Conservation (phyloP, 2,888 invertebrate genomes). For the Melieria crassipennis region DNA sequence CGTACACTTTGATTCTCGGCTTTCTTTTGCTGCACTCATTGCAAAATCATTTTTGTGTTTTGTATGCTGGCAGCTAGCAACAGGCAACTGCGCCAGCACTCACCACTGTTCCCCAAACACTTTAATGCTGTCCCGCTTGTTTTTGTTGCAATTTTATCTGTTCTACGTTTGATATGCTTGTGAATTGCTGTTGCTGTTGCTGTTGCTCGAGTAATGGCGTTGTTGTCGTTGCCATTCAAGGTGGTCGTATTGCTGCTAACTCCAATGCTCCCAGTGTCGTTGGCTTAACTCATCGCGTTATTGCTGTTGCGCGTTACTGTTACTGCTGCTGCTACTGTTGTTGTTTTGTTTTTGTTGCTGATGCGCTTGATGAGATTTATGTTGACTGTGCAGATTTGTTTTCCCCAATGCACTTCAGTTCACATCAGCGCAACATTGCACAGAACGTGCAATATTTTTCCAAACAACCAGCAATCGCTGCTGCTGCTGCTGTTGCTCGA, state of each 20-base stretch:
- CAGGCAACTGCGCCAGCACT: no score
- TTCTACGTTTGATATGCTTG: no score
- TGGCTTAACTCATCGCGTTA: conserved; percentile 13
- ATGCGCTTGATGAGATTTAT: conserved; percentile 27
- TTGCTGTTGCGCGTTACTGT: conserved; percentile 25
- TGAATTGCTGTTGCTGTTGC: conserved; percentile 3
- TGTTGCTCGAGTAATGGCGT: neutral
- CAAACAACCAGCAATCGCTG: no score
- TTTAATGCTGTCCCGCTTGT: no score
- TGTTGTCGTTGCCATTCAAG: conserved; percentile 19
- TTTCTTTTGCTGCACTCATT: neutral
- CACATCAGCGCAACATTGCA: no score
- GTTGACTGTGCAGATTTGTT: conserved; percentile 28
- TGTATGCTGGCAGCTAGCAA: neutral
- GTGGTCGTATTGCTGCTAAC: conserved; percentile 23
- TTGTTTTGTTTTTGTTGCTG: conserved; percentile 10
- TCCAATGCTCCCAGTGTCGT: conserved; percentile 26
- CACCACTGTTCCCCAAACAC: no score
- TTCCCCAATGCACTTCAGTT: conserved; percentile 25
- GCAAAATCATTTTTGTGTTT: neutral
- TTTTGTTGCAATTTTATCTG: no score
- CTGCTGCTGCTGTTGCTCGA: no score
- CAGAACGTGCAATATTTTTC: no score
- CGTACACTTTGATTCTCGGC: no score
- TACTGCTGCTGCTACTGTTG: neutral